Base-by-base conservation (phyloP, 64 coral and sea anemone genomes). In the Porites australiensis region DNA sequence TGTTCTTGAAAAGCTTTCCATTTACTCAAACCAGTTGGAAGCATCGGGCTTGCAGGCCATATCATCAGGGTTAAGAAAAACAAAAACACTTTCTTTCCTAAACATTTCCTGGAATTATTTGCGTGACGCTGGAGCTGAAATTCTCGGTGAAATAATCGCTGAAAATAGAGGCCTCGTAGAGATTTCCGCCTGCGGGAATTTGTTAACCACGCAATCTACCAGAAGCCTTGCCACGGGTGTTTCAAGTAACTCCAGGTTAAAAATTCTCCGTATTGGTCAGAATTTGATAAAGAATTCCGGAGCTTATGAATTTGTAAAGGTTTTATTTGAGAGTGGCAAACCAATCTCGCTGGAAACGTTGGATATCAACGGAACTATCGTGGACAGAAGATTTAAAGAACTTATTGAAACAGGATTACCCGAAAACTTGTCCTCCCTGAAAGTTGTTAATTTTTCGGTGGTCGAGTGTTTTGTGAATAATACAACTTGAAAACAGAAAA, bases 91-190 rank as follows among this genome's bases (percentile, higher is more conserved):
- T 46, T 49, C 81, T 68, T 64, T 44, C 22, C 66, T 98, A 2
- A 89, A 98, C 76, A 88, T 98, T 50, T 98, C 95, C n/a, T 98
- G 95, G 95, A 98, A 98, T 73, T 98, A 98, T 87, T 58, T 98
- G 15, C 84, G 94, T 84, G 89, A 98, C 74, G 62, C 68, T 18
- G 95, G 95, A 66, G 89, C 92, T 55, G 22, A 91, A 64, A 73
- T 83, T 47, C 55, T 98, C 19, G 91, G 86, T n/a, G 82, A 94
- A 14, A 57, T 91, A 0, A 91, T 98, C 15, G 86, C 59, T 46
- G 64, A 59, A 69, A 98, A 94, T 73, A 61, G 66, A 55, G 82
- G 90, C 21, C 61, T 98, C 19, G 6, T 53, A 13, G 92, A 94
- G 54, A 37, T 98, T n/a, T 43, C 50, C 67, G 83, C 87, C 82